Conservation (phyloP, 1,140 invertebrate genomes). For the Phenacoccus solenopsis region DNA sequence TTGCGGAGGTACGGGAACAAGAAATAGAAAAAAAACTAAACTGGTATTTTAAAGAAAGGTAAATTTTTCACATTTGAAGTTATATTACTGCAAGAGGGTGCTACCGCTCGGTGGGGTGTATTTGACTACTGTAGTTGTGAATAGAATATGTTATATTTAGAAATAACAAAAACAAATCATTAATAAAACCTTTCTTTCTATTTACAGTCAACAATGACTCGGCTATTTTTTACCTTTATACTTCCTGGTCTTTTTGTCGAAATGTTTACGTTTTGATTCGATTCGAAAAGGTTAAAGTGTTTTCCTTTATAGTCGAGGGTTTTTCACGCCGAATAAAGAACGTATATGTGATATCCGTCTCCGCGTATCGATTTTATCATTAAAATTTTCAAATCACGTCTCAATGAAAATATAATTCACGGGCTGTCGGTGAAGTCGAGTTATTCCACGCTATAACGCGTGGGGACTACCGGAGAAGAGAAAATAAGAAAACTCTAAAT, state of each 20-base stretch:
- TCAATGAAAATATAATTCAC: background rate
- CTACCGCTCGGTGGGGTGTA: background rate
- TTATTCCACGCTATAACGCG: background rate
- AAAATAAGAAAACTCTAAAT: background rate
- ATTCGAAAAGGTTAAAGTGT: background rate
- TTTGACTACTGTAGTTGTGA: constrained; percentile 1
- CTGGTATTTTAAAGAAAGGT: background rate
- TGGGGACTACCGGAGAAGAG: no score
- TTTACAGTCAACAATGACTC: background rate
- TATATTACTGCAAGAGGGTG: background rate
- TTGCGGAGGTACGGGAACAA: no score
- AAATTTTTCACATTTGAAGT: constrained; percentile 3
- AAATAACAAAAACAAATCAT: background rate
- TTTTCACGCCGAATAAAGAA: background rate
- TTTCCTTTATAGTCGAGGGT: background rate
- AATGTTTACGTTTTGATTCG: no score
- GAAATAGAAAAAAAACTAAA: background rate
- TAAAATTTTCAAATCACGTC: background rate
- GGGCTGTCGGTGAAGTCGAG: no score
- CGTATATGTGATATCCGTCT: no score
- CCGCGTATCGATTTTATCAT: background rate
- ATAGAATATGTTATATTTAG: background rate
- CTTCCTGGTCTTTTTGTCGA: background rate
- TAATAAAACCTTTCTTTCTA: background rate
- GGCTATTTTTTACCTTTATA: background rate